Percentiles rank a stretch among this genome's conserved stretches.
phyloP scores from a whole-genome alignment of 2,888 invertebrate genomes.

The Pecten maximus region DNA sequence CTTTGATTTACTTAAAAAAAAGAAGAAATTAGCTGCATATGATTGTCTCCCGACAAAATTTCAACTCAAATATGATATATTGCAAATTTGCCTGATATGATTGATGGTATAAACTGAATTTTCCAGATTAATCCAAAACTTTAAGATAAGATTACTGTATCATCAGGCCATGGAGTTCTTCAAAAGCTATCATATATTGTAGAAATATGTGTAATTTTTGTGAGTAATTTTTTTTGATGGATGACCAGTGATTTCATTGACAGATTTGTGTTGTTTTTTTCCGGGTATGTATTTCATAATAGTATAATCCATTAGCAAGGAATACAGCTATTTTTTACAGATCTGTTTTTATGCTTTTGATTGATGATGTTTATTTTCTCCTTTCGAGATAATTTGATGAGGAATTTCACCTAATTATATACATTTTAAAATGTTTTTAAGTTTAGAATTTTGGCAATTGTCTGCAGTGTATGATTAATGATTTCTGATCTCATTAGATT shows the following conservation, averaged over 20 bases:
- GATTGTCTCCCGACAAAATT: background rate
- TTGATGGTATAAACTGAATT: background rate
- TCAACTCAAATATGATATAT: background rate
- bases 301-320: constrained; percentile 16
- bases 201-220: background rate
- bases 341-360: background rate
- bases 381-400: background rate
- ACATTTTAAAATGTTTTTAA: background rate
- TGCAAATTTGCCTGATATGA: background rate
- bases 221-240: background rate
- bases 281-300: background rate
- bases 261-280: background rate
- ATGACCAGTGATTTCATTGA: background rate
- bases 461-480: background rate
- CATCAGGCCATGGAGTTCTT: background rate
- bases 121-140: background rate
- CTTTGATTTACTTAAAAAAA: too few relatives aligned
- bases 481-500: background rate
- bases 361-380: background rate
- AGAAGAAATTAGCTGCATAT: background rate
- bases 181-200: background rate
- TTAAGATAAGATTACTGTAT: background rate
- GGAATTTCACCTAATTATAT: constrained; percentile 1
- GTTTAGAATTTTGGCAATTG: background rate
- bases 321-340: background rate